Evolutionary conservation across 2,113 vertebrate genomes (phyloP).

Genomic region (Lepus europaeus): DNA sequence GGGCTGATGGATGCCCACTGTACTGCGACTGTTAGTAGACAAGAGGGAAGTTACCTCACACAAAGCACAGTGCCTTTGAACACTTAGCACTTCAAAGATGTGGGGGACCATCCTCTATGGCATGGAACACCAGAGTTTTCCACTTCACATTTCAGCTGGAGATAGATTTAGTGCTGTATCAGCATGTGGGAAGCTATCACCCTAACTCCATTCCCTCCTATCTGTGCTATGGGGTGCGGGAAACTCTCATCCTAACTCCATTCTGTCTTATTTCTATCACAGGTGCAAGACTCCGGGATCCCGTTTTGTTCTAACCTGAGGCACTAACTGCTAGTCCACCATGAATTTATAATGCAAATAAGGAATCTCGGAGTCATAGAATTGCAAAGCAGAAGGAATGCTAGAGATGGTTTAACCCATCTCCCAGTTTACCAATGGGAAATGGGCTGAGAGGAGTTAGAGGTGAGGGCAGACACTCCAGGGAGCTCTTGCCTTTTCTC

Average conservation of each 20-base stretch:
- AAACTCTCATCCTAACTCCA: not conserved
- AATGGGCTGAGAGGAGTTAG: not conserved
- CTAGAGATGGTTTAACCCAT: not conserved
- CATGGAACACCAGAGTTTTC: not conserved
- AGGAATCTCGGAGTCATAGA: not conserved
- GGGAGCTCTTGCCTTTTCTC: not conserved
- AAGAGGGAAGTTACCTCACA: not conserved
- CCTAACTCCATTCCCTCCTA: not conserved
- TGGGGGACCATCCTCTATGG: not conserved
- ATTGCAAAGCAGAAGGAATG: not conserved
- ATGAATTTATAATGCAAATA: not conserved
- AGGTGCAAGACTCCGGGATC: not conserved
- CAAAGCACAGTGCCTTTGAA: not conserved
- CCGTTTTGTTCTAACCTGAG: not conserved
- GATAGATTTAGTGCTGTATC: not conserved
- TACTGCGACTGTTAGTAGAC: not conserved
- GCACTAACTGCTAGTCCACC: not conserved
- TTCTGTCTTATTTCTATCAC: not conserved
- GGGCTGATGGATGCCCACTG: too few species aligned
- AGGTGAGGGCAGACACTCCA: not conserved
- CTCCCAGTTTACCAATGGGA: not conserved
- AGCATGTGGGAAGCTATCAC: not conserved
- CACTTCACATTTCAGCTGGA: not conserved
- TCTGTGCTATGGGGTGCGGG: not conserved
- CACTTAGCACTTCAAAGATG: not conserved